Evolutionary conservation across 2,888 invertebrate genomes (phyloP).

Genomic region (Ophraella communa): DNA sequence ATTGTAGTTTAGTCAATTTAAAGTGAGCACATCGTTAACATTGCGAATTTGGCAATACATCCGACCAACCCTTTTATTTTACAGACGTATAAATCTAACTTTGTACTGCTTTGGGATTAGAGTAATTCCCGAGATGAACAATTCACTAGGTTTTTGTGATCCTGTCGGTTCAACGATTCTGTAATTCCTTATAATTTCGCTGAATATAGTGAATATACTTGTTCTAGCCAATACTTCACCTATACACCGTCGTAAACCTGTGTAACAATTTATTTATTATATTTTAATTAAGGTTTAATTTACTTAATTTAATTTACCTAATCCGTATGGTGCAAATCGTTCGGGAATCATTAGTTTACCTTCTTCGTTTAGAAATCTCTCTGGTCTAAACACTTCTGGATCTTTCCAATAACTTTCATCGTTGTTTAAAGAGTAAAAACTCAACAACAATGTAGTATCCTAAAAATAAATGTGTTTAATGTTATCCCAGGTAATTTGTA

Average conservation of each 20-base stretch:
- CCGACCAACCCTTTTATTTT: too few species aligned
- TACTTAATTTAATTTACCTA: constrained; percentile 49
- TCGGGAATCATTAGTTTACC: constrained; percentile 51
- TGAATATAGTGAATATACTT: constrained; percentile 68
- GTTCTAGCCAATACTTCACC: constrained; percentile 70
- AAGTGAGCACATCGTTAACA: too few species aligned
- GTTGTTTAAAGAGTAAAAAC: constrained; percentile 63
- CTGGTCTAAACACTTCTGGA: constrained; percentile 69
- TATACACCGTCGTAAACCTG: constrained; percentile 70
- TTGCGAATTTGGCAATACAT: too few species aligned
- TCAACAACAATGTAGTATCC: constrained; percentile 54
- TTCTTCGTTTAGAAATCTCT: constrained; percentile 65
- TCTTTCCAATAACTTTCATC: constrained; percentile 67
- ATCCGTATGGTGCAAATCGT: constrained; percentile 56
- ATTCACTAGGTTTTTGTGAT: constrained; percentile 56
- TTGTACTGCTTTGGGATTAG: constrained; percentile 65
- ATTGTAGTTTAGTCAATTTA: too few species aligned
- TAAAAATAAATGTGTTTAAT: constrained; percentile 35
- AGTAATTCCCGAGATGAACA: constrained; percentile 64
- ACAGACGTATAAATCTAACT: constrained; percentile 41
- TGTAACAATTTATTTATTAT: not conserved
- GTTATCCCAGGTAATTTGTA: too few species aligned
- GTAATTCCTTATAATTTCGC: constrained; percentile 66
- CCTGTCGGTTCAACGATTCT: constrained; percentile 58
- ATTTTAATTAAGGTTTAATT: not conserved